These are phyloP conservation scores for Diplosoma virens DNA, from an alignment of 23 tunicate species.

Conservation along the genomic window DNA sequence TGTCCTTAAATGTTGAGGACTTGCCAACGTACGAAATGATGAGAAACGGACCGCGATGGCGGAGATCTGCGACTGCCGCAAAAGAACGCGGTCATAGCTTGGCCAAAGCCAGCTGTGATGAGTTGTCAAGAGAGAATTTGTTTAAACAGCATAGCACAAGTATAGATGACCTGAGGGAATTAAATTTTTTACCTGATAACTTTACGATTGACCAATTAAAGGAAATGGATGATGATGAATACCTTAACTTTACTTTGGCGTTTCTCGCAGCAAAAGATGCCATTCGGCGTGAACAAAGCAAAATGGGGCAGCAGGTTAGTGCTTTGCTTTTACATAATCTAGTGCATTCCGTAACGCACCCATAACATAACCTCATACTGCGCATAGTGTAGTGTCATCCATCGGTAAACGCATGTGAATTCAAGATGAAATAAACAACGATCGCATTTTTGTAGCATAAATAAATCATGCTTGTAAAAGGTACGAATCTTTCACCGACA, in stretches of 20 bases:
- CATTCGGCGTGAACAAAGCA: not conserved
- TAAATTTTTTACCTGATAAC: conserved; percentile 25
- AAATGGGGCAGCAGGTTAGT: too few relatives aligned
- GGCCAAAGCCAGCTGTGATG: not conserved
- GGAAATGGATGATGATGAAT: conserved; percentile 78
- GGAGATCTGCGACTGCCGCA: not conserved
- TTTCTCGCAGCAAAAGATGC: not conserved
- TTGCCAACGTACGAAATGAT: conserved; percentile 65
- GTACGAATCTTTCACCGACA: too few relatives aligned
- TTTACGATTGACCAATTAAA: conserved; percentile 40
- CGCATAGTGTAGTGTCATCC: too few relatives aligned
- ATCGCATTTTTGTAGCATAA: too few relatives aligned
- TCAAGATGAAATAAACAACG: too few relatives aligned
- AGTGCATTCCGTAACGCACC: too few relatives aligned
- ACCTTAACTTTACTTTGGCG: conserved; percentile 44
- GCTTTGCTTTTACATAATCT: too few relatives aligned
- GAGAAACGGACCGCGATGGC: conserved; percentile 31
- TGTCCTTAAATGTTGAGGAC: conserved; percentile 85
- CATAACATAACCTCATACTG: too few relatives aligned
- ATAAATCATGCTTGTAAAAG: too few relatives aligned
- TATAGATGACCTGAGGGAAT: conserved; percentile 40
- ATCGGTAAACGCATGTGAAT: too few relatives aligned
- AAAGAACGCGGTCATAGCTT: not conserved
- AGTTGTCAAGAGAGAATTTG: conserved; percentile 11
- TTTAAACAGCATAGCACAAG: conserved; percentile 47